Conservation (phyloP, 2,113 vertebrate species). For the Scopus umbretta region DNA sequence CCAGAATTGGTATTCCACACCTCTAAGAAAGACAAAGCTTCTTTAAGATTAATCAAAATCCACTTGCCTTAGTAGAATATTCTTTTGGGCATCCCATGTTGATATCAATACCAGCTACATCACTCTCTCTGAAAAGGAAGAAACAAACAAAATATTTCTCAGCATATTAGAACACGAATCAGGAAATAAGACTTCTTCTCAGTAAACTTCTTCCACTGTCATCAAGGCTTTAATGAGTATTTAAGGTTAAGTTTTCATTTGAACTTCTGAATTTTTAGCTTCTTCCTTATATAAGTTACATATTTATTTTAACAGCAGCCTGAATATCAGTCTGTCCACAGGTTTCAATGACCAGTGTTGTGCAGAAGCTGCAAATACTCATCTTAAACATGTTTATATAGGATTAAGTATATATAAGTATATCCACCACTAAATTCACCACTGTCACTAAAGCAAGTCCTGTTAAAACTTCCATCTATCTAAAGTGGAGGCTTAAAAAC, state of each 20-base stretch:
- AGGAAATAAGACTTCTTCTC: background rate
- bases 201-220: background rate
- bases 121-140: slow-evolving; percentile 79
- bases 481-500: background rate
- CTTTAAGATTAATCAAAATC: background rate
- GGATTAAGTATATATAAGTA: background rate
- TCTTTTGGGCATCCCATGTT: slow-evolving; percentile 99
- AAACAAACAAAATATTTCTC: background rate
- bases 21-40: background rate
- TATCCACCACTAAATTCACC: background rate
- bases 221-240: background rate
- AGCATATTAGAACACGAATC: background rate
- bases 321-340: background rate
- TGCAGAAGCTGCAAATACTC: background rate
- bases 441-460: background rate
- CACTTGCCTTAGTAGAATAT: slow-evolving; percentile 94
- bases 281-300: background rate
- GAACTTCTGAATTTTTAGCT: background rate
- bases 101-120: slow-evolving; percentile 92
- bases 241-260: background rate
- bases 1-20: background rate
- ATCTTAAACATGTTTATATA: background rate
- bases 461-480: background rate
- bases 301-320: background rate
- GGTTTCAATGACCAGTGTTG: background rate